Conservation (phyloP, 2,888 invertebrate genomes). For the Gerosis bhagava region DNA sequence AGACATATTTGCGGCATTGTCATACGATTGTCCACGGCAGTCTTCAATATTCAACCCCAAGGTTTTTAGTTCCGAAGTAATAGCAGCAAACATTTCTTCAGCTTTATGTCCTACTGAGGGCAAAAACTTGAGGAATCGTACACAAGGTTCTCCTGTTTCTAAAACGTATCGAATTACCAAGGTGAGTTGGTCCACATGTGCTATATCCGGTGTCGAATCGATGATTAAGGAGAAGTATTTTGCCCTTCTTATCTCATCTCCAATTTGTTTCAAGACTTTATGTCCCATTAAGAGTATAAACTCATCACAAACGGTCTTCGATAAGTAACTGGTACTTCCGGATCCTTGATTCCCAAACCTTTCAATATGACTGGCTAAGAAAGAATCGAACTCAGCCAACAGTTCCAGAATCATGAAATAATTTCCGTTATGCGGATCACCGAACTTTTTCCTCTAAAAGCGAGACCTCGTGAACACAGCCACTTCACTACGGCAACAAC, state of each 20-base stretch:
- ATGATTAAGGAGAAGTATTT: slow-evolving; percentile 33
- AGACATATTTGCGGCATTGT: slow-evolving; percentile 32
- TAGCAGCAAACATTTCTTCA: neutral
- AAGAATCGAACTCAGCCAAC: slow-evolving; percentile 41
- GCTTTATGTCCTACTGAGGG: neutral
- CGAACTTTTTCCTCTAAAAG: neutral
- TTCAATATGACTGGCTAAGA: neutral
- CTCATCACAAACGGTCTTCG: slow-evolving; percentile 9
- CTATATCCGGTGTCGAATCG: slow-evolving; percentile 37
- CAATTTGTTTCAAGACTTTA: neutral
- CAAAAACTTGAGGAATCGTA: neutral
- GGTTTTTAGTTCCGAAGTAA: neutral
- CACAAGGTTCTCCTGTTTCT: neutral
- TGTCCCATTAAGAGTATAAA: neutral
- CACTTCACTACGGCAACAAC: neutral
- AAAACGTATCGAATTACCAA: slow-evolving; percentile 6
- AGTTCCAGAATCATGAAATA: slow-evolving; percentile 37
- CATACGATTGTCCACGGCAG: slow-evolving; percentile 32
- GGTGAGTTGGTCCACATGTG: slow-evolving; percentile 37
- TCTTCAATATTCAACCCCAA: slow-evolving; percentile 25
- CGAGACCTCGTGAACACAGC: neutral
- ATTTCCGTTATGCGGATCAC: neutral
- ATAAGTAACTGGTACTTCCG: slow-evolving; percentile 40
- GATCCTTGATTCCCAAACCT: slow-evolving; percentile 33
- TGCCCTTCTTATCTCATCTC: neutral